A percentile compares a stretch with the other conserved stretches of the same genome.
These are phyloP conservation scores for Anhinga rufa DNA, from an alignment of 2,113 vertebrate species.

Conservation along the genomic window DNA sequence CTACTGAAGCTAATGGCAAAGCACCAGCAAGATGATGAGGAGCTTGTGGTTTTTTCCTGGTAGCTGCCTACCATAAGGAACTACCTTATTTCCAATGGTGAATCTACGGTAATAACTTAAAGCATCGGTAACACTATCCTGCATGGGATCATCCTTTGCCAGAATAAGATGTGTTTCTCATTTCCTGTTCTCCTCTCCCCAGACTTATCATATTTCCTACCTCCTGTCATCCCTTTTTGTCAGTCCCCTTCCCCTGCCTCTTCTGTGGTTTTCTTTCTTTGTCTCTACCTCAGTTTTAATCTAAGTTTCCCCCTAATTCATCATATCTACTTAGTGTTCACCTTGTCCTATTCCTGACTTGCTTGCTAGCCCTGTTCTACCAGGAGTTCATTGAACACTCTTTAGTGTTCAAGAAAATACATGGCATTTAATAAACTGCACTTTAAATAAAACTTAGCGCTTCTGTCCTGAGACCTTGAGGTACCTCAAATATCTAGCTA, in stretches of 20 bases:
- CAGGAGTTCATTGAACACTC: not conserved
- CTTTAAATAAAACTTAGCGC: not conserved
- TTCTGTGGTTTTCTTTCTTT: not conserved
- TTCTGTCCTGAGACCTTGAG: not conserved
- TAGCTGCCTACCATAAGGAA: not conserved
- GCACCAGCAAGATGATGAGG: not conserved
- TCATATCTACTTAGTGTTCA: not conserved
- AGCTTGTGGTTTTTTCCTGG: not conserved
- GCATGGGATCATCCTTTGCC: not conserved
- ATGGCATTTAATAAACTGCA: not conserved
- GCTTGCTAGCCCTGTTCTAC: not conserved
- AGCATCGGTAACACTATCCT: not conserved
- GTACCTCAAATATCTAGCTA: not conserved
- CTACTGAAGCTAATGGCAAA: not conserved
- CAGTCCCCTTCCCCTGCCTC: not conserved
- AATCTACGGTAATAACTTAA: not conserved
- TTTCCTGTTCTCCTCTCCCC: not conserved
- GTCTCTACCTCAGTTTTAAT: not conserved
- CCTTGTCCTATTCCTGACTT: not conserved
- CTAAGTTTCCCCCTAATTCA: not conserved
- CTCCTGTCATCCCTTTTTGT: not conserved
- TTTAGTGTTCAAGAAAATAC: not conserved
- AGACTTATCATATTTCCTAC: not conserved
- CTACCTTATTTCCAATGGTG: not conserved
- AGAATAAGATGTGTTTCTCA: not conserved